Evolutionary conservation across 2,888 invertebrate species (phyloP).

Genomic region (Torymus texanus): DNA sequence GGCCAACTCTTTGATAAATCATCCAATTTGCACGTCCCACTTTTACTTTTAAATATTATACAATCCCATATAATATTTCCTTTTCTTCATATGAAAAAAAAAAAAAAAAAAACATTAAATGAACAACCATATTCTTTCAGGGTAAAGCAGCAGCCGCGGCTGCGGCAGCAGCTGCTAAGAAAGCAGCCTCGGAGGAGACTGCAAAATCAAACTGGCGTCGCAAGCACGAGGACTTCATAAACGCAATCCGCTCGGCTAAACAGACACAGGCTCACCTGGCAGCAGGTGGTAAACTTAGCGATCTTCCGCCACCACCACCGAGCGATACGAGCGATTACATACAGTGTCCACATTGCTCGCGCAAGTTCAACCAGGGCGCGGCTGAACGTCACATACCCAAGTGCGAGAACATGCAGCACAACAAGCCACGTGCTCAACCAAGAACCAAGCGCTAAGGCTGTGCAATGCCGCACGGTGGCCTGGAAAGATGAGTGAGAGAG

Average conservation of each 20-base stretch:
- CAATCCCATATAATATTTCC: too few species aligned
- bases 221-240: constrained; percentile 95
- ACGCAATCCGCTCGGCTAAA: constrained; percentile 92
- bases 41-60: too few species aligned
- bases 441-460: constrained; percentile 62
- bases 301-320: constrained; percentile 93
- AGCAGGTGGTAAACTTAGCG: constrained; percentile 89
- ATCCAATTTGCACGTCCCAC: too few species aligned
- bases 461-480: too few species aligned
- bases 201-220: constrained; percentile 85
- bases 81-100: not conserved
- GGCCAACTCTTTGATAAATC: too few species aligned
- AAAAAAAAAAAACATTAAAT: constrained; percentile 30
- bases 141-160: constrained; percentile 6
- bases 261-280: constrained; percentile 87
- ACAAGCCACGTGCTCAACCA: constrained; percentile 79
- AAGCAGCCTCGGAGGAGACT: constrained; percentile 64
- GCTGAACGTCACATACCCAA: constrained; percentile 95
- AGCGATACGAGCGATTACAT: constrained; percentile 93
- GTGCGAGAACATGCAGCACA: constrained; percentile 89
- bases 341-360: constrained; percentile 90
- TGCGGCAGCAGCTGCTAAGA: not conserved
- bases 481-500: too few species aligned
- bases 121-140: not conserved
- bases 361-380: constrained; percentile 89